Evolutionary conservation across 1,140 invertebrate species (phyloP), one percentile per base, ranked within the genome.

Genomic region (Drosophila sproati): DNA sequence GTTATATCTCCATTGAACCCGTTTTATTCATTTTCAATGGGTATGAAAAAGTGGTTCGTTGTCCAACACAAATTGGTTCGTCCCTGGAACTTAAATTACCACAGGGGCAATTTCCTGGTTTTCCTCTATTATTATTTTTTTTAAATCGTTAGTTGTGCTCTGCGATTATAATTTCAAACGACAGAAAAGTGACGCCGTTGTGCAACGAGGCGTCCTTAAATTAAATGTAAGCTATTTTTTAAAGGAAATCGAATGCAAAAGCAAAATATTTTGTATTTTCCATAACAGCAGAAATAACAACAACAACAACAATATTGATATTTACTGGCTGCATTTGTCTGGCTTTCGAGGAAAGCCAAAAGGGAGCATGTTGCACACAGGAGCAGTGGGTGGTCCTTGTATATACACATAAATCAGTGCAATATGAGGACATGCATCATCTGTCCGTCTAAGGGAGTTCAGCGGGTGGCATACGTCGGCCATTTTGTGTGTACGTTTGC

Each of bases 351-450:
- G 59, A 48, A 57, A 60, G 39, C 10, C 20, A 20, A 20, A 4
- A 34, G 32, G 43, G 56, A 12, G 50, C 12, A 4, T 43, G 41
- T 48, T 31, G 39, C 10, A 29, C 51, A 28, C 43, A 32, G 41
- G 20, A 43, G n/a, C 31, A 28, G 34, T 72, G 55, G 64, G 39
- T 55, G 71, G 32, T 43, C 39, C 39, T 43, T 43, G 39, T n/a
- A 43, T 43, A 43, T 43, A 10, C 39, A 50, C 55, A 76, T 76
- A 72, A 76, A 72, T 76, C 68, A 76, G 54, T 76, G 68, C 47
- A 64, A 72, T 76, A 55, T 60, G 68, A 75, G 57, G 57, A 29
- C 60, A 60, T 72, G 73, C 68, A 72, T 76, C 73, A 75, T 51
- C 73, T 75, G 56, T 70, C 31, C 51, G 68, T 39, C 47, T 48